These are phyloP conservation scores for Planiliza haematocheilus DNA, from an alignment of 2,113 vertebrate species.

Conservation along the genomic window DNA sequence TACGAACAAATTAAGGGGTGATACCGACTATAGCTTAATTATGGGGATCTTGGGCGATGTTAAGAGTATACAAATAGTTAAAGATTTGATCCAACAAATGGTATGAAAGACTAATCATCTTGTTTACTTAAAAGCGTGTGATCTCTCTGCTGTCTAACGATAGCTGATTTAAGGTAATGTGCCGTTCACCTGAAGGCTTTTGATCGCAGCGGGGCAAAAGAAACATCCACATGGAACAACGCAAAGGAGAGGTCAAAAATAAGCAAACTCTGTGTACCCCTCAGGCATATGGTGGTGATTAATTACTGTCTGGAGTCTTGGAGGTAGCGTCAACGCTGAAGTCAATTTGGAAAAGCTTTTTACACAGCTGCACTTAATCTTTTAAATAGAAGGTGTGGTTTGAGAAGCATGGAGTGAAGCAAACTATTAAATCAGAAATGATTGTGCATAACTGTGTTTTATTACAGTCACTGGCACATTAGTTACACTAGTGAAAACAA, in stretches of 20 bases:
- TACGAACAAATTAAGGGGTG: too few relatives aligned
- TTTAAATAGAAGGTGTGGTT: constrained; percentile 28
- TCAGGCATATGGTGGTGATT: constrained; percentile 9
- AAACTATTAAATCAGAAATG: constrained; percentile 3
- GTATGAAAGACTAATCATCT: too few relatives aligned
- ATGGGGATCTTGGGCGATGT: too few relatives aligned
- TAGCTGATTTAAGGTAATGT: neutral
- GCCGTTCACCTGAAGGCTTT: neutral
- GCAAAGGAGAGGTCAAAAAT: neutral
- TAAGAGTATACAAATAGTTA: too few relatives aligned
- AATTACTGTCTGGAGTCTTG: constrained; percentile 4
- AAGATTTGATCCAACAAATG: too few relatives aligned
- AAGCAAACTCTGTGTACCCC: neutral
- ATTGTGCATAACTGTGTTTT: neutral
- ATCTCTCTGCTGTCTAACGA: too few relatives aligned
- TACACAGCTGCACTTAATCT: constrained; percentile 8
- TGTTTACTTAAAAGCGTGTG: too few relatives aligned
- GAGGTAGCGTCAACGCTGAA: neutral
- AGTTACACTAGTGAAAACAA: neutral
- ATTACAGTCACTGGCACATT: neutral
- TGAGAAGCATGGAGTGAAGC: constrained; percentile 13
- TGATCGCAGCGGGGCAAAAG: neutral
- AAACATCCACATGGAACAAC: neutral
- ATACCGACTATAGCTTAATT: too few relatives aligned
- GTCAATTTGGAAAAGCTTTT: constrained; percentile 8